Evolutionary conservation across 92 coral and sea anemone genomes (phyloP), one percentile per base, ranked within the genome.

Genomic region (Chrysogorgia sp.): DNA sequence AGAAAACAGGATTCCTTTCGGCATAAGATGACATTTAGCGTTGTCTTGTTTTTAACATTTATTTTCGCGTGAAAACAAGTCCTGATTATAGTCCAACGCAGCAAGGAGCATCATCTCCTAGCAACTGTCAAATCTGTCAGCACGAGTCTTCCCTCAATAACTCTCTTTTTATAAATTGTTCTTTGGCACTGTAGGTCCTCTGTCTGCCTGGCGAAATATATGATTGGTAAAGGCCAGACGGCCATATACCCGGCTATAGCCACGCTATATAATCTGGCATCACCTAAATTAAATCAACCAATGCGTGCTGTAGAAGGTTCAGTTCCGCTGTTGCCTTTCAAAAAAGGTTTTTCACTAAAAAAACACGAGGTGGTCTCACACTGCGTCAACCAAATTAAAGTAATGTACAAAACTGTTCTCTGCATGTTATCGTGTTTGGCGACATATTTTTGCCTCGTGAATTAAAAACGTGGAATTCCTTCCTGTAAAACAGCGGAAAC

Each of bases 111-210:
- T 12, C 34, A 55, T 71, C 49, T 55, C 35, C 23, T 23, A 19
- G 63, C 63, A 57, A 57, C 63, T 49, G 78, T 71, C 78, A 50
- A 29, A 53, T 19, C 78, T 71, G 78, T 71, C 78, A 71, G 13
- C 78, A 53, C 41, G 26, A 57, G 30, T 21, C 40, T 58, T 31
- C 19, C 22, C 40, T 26, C 63, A 71, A 53, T 71, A 14, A 55
- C 58, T 68, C 35, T 71, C 41, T 33, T 49, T 52, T 71, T 71
- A 71, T 53, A 71, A 71, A 71, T 71, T 50, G 58, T 71, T 71
- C 63, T 50, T 71, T 71, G 31, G 63, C 45, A 45, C 32, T 50
- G 47, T 32, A 71, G 78, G 78, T 71, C 49, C 37, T 26, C 47
- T 24, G 78, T 71, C 78, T 71, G 78, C 25, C 19, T 15, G 12